phyloP scores from a whole-genome alignment of 2,797 vertebrate genomes.

The Lacerta agilis region DNA sequence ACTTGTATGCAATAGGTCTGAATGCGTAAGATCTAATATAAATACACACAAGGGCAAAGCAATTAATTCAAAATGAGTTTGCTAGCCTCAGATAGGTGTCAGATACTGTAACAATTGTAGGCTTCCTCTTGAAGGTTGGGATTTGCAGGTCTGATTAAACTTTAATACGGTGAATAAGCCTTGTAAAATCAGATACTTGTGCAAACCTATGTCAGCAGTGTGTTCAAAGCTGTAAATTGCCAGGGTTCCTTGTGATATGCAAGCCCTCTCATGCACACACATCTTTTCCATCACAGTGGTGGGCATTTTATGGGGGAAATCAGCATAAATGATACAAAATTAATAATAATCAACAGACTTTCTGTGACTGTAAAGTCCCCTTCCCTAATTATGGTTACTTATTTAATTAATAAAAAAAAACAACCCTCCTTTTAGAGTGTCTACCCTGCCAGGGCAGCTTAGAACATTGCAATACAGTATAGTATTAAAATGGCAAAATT shows the following conservation, averaged over 20 bases:
- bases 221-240: neutral
- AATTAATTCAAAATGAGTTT: conserved; percentile 53
- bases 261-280: neutral
- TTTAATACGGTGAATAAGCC: conserved; percentile 36
- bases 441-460: too few species aligned
- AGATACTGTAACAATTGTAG: conserved; percentile 30
- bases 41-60: conserved; percentile 33
- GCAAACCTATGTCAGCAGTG: neutral
- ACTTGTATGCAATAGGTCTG: conserved; percentile 35
- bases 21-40: conserved; percentile 44
- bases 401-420: too few species aligned
- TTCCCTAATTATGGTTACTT: neutral
- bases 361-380: neutral
- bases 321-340: neutral
- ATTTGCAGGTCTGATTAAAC: conserved; percentile 32
- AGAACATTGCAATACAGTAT: too few species aligned
- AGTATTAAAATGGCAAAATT: too few species aligned
- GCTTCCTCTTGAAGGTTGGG: conserved; percentile 28
- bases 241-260: neutral
- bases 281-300: neutral
- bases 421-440: too few species aligned
- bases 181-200: conserved; percentile 41
- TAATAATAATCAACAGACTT: neutral
- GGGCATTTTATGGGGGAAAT: neutral
- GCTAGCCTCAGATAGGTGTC: conserved; percentile 41